Conservation (phyloP, 2,888 invertebrate species). For the Meta bourneti region DNA sequence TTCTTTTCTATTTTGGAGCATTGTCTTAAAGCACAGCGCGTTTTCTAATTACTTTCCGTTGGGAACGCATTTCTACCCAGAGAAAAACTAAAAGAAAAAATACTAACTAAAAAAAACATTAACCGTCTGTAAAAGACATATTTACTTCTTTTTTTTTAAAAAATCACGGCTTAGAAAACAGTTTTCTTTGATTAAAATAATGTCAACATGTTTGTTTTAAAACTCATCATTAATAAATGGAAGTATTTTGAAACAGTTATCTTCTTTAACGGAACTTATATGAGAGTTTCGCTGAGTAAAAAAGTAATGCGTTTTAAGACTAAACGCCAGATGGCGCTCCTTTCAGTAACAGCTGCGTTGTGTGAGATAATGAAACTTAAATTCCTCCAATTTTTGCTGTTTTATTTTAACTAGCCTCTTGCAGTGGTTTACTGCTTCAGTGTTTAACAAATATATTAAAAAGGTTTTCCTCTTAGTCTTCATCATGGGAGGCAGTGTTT, state of each 20-base stretch:
- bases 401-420: constrained; percentile 18
- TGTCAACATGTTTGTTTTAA: constrained; percentile 46
- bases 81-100: background rate
- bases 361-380: constrained; percentile 50
- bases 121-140: background rate
- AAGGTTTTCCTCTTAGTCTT: background rate
- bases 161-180: background rate
- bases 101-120: background rate
- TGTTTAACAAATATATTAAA: constrained; percentile 22
- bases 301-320: constrained; percentile 17
- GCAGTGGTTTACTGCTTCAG: constrained; percentile 12
- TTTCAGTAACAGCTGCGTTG: constrained; percentile 46
- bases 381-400: constrained; percentile 22
- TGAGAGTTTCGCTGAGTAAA: background rate
- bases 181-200: constrained; percentile 52
- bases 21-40: background rate
- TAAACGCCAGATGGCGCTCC: constrained; percentile 47
- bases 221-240: constrained; percentile 26
- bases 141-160: background rate
- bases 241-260: constrained; percentile 34
- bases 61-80: background rate
- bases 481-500: background rate
- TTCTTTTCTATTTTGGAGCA: background rate
- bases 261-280: background rate
- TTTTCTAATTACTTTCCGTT: background rate